Conservation (phyloP, 2,113 vertebrate species). For the Jaculus jaculus region DNA sequence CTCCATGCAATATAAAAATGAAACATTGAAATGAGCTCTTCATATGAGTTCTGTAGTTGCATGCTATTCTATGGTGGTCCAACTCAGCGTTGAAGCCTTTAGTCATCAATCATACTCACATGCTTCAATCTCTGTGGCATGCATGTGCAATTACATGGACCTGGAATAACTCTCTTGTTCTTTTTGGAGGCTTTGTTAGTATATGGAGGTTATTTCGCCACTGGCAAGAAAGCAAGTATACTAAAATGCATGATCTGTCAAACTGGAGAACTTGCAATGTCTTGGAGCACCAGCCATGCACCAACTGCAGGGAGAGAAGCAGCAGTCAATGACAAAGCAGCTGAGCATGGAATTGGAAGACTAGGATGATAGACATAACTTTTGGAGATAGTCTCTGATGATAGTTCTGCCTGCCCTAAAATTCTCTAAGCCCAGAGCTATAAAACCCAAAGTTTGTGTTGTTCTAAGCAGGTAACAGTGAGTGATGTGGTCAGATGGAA, state of each 20-base stretch:
- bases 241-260: slow-evolving; percentile 17
- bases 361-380: neutral
- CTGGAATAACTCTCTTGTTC: slow-evolving; percentile 41
- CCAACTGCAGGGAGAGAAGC: neutral
- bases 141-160: neutral
- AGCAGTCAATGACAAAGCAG: neutral
- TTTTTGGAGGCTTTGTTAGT: slow-evolving; percentile 34
- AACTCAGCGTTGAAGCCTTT: slow-evolving; percentile 5
- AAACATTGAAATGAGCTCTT: slow-evolving; percentile 19
- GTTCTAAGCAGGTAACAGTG: neutral
- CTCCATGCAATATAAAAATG: slow-evolving; percentile 35
- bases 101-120: neutral
- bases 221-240: slow-evolving; percentile 18
- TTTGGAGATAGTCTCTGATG: slow-evolving; percentile 40
- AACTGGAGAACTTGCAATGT: slow-evolving; percentile 53
- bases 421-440: neutral
- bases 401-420: neutral
- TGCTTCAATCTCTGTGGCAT: neutral
- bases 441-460: neutral
- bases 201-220: slow-evolving; percentile 51
- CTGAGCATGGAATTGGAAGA: neutral
- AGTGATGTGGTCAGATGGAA: neutral
- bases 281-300: slow-evolving; percentile 39
- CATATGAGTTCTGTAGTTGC: slow-evolving; percentile 1
- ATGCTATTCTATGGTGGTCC: neutral